Evolutionary conservation across 2,888 invertebrate species (phyloP).

Genomic region (Dromius quadrimaculatus): DNA sequence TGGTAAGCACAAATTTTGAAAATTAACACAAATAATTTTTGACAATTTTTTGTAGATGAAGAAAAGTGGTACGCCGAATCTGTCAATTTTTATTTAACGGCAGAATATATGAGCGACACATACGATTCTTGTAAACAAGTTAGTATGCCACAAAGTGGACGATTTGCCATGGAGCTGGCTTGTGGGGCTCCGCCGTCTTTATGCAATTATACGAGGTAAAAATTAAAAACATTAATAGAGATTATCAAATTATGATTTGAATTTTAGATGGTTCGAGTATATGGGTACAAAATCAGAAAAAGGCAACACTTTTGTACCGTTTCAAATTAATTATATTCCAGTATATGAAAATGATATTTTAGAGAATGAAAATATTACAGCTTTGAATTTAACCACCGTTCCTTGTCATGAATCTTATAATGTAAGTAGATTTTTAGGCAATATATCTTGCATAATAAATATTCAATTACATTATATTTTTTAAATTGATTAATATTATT

Average conservation of each 20-base stretch:
- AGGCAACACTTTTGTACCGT: constrained; percentile 69
- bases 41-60: constrained; percentile 2
- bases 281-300: constrained; percentile 69
- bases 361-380: constrained; percentile 59
- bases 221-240: constrained; percentile 49
- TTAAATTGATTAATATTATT: too few species aligned
- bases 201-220: constrained; percentile 73
- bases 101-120: constrained; percentile 73
- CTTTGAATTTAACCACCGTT: constrained; percentile 67
- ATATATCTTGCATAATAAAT: too few species aligned
- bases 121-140: constrained; percentile 86
- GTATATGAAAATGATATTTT: constrained; percentile 60
- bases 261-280: constrained; percentile 74
- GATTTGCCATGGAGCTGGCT: constrained; percentile 80
- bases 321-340: constrained; percentile 73
- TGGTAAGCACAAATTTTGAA: constrained; percentile 26
- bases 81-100: constrained; percentile 70
- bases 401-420: constrained; percentile 73
- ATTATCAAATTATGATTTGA: constrained; percentile 30
- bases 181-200: constrained; percentile 76
- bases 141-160: constrained; percentile 80
- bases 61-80: constrained; percentile 65
- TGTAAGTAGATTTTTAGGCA: too few species aligned
- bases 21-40: constrained; percentile 5
- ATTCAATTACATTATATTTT: too few species aligned